phyloP scores from a whole-genome alignment of 2,113 vertebrate species.

The Hyaena hyaena region DNA sequence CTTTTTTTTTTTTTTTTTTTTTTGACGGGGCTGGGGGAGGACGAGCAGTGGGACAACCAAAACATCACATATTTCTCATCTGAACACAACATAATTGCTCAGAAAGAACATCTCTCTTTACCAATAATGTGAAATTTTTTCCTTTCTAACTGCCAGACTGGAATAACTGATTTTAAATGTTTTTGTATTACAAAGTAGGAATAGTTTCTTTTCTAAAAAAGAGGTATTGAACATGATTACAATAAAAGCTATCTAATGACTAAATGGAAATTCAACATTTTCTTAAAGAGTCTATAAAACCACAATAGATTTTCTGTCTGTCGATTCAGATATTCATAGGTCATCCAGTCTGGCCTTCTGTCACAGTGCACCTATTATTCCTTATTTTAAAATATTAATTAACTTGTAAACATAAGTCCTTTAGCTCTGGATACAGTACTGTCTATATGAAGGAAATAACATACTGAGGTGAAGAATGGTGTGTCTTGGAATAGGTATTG shows the following conservation, averaged over 20 bases:
- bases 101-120: constrained; percentile 63
- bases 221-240: constrained; percentile 62
- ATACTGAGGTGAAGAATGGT: constrained; percentile 72
- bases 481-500: constrained; percentile 79
- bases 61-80: constrained; percentile 59
- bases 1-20: background rate
- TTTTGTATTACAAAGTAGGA: constrained; percentile 66
- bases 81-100: constrained; percentile 53
- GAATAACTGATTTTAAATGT: constrained; percentile 73
- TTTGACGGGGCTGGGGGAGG: background rate
- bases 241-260: constrained; percentile 73
- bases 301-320: constrained; percentile 68
- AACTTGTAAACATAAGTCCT: constrained; percentile 71
- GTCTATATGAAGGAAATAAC: constrained; percentile 63
- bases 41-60: background rate
- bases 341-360: constrained; percentile 68
- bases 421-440: constrained; percentile 64
- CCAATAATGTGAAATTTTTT: constrained; percentile 46
- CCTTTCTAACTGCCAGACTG: constrained; percentile 57
- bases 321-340: constrained; percentile 70
- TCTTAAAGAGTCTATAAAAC: constrained; percentile 69
- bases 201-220: constrained; percentile 53
- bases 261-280: constrained; percentile 70
- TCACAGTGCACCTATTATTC: constrained; percentile 59
- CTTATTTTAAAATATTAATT: constrained; percentile 81